These are phyloP conservation scores for Lamproptera curius DNA, from an alignment of 2,888 invertebrate species.

Conservation along the genomic window DNA sequence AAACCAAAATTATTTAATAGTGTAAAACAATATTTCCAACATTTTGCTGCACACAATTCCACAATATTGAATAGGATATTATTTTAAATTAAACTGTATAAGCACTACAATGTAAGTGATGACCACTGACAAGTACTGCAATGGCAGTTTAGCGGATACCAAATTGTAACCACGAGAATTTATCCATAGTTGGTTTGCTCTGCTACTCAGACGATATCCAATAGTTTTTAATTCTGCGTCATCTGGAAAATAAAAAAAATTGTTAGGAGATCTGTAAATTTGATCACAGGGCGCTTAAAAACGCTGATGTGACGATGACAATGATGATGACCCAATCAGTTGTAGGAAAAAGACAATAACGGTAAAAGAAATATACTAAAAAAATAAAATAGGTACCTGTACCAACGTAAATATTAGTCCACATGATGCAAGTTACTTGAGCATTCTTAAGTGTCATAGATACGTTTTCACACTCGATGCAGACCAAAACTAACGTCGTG, in stretches of 20 bases:
- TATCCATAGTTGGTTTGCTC: neutral
- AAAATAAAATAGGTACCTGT: conserved; percentile 3
- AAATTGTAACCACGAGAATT: neutral
- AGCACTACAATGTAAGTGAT: neutral
- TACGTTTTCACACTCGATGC: conserved; percentile 2
- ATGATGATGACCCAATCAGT: neutral
- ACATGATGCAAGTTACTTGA: neutral
- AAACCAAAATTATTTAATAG: too few relatives aligned
- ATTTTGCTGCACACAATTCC: too few relatives aligned
- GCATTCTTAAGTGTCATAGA: neutral
- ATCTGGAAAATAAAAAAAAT: neutral
- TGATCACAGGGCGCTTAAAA: neutral
- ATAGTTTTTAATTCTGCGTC: neutral
- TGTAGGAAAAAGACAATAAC: neutral
- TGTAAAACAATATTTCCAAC: too few relatives aligned
- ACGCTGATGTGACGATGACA: too few relatives aligned
- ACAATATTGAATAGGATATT: too few relatives aligned
- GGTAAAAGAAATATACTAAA: neutral
- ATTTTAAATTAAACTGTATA: neutral
- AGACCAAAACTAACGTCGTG: neutral
- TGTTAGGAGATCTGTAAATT: neutral
- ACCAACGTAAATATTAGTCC: neutral
- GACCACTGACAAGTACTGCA: neutral
- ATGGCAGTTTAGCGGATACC: neutral
- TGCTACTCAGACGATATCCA: neutral